Conservation (phyloP, 1,140 invertebrate species). For the Pseudomyrmex concolor region DNA sequence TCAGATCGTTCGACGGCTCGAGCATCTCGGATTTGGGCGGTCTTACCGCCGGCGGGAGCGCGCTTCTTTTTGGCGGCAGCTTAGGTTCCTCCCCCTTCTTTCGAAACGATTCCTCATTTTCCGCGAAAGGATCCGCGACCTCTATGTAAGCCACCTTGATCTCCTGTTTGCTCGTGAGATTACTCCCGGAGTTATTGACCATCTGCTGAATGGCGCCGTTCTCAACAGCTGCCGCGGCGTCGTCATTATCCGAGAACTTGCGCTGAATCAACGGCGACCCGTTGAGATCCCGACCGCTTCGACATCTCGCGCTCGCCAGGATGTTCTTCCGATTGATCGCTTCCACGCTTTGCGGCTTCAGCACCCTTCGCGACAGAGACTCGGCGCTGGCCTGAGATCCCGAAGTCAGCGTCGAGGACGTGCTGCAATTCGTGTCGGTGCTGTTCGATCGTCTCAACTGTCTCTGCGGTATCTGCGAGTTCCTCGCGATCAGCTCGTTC, state of each 20-base stretch:
- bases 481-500: slow-evolving; percentile 86
- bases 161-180: slow-evolving; percentile 65
- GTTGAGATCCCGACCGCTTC: slow-evolving; percentile 90
- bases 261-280: slow-evolving; percentile 89
- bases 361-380: slow-evolving; percentile 85
- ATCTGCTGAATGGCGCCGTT: slow-evolving; percentile 66
- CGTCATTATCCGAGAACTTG: slow-evolving; percentile 86
- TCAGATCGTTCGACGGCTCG: slow-evolving; percentile 78
- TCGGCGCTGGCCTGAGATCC: slow-evolving; percentile 88
- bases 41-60: slow-evolving; percentile 48
- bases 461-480: slow-evolving; percentile 86
- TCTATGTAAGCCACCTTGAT: slow-evolving; percentile 82
- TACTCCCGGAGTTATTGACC: slow-evolving; percentile 41
- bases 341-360: slow-evolving; percentile 92
- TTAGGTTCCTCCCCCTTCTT: slow-evolving; percentile 59
- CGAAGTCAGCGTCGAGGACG: slow-evolving; percentile 87
- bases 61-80: slow-evolving; percentile 65
- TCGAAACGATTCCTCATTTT: slow-evolving; percentile 56
- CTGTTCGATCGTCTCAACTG: slow-evolving; percentile 79
- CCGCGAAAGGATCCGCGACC: slow-evolving; percentile 81
- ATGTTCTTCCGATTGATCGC: slow-evolving; percentile 95
- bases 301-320: slow-evolving; percentile 92
- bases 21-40: slow-evolving; percentile 68
- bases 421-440: slow-evolving; percentile 78
- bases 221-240: slow-evolving; percentile 74